A percentile compares a stretch with the other conserved stretches of the same genome.
phyloP scores from a whole-genome alignment of 2,113 vertebrate genomes.

The Odocoileus virginianus region DNA sequence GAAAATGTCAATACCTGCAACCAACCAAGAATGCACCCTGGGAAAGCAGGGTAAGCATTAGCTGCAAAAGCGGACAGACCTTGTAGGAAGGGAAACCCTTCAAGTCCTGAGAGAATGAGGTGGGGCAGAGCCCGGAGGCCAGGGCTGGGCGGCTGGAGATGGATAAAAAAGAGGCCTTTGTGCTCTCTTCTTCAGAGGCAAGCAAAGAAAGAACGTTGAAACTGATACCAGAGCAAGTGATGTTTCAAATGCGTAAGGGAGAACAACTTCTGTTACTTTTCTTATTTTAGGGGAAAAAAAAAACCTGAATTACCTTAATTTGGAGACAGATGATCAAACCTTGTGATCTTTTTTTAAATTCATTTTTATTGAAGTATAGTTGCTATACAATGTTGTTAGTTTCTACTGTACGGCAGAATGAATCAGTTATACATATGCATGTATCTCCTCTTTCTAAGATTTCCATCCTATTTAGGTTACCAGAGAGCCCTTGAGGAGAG shows the following conservation, averaged over 20 bases:
- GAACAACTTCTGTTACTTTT: background rate
- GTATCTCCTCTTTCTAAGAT: background rate
- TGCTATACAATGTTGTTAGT: background rate
- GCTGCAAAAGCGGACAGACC: background rate
- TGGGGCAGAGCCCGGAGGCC: background rate
- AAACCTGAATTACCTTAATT: background rate
- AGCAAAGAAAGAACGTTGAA: background rate
- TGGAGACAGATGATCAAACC: background rate
- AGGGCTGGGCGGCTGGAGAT: background rate
- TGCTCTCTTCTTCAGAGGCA: background rate
- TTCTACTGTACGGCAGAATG: background rate
- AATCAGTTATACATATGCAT: background rate
- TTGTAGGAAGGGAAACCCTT: background rate
- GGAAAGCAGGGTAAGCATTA: background rate
- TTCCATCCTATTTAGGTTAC: background rate
- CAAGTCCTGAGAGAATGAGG: background rate
- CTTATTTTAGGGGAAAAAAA: background rate
- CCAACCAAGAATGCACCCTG: background rate
- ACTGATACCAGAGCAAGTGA: background rate
- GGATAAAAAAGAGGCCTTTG: background rate
- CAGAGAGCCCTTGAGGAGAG: background rate
- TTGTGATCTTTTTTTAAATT: background rate
- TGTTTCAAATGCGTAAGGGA: background rate
- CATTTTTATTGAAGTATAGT: background rate
- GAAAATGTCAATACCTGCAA: background rate